Conservation (phyloP, 2,113 vertebrate genomes). For the Cyrtonyx montezumae region DNA sequence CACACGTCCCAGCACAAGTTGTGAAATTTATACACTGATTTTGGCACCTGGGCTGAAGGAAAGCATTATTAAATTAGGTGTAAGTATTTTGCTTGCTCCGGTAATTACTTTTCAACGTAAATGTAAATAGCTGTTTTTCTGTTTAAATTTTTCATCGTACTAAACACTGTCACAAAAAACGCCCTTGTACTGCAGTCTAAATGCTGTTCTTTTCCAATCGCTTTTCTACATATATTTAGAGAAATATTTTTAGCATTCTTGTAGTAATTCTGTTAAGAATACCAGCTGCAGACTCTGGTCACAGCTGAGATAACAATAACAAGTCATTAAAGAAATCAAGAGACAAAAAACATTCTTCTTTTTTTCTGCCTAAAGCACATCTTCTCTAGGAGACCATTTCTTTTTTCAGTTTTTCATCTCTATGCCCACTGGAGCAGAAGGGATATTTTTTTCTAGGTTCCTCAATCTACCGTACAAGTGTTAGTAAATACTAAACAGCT, state of each 20-base stretch:
- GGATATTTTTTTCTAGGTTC: background rate
- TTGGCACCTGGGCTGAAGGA: constrained; percentile 70
- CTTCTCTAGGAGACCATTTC: background rate
- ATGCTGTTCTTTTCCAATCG: constrained; percentile 57
- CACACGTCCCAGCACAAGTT: constrained; percentile 14
- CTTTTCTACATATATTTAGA: constrained; percentile 71
- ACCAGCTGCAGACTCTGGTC: constrained; percentile 72
- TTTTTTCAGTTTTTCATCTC: constrained; percentile 29
- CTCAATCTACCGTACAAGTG: background rate
- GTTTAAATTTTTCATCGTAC: constrained; percentile 76
- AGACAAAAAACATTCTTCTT: constrained; percentile 39
- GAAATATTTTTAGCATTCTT: constrained; percentile 76
- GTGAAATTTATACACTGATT: constrained; percentile 66
- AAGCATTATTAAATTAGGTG: constrained; percentile 75
- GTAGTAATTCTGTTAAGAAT: constrained; percentile 74
- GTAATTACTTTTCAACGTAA: constrained; percentile 74
- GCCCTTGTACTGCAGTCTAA: constrained; percentile 72
- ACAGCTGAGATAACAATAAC: constrained; percentile 72
- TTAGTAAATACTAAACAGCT: background rate
- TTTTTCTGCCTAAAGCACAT: constrained; percentile 17
- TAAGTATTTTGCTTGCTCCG: constrained; percentile 72
- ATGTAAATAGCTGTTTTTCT: constrained; percentile 77
- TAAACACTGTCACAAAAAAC: constrained; percentile 70
- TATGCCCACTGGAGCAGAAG: background rate
- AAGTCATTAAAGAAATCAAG: constrained; percentile 68